A percentile compares a stretch with the other conserved stretches of the same genome.
These are phyloP conservation scores for Eptesicus fuscus DNA, from an alignment of 2,113 vertebrate genomes.

Conservation along the genomic window DNA sequence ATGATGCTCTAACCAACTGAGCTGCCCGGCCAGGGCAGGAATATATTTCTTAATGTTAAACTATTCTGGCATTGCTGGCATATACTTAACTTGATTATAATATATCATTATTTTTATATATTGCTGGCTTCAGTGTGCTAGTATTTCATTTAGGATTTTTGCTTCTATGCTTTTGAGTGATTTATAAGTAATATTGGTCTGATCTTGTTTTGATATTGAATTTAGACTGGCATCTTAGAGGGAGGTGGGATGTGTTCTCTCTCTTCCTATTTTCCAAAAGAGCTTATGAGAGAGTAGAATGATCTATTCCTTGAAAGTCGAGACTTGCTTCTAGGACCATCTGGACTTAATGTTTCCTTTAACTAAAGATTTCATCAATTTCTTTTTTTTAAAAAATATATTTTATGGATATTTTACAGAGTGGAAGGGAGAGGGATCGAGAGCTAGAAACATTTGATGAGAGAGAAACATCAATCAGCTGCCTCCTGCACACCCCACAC, in stretches of 20 bases:
- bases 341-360: background rate
- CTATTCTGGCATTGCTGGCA: background rate
- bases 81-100: background rate
- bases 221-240: background rate
- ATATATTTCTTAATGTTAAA: constrained; percentile 3
- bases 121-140: background rate
- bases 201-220: background rate
- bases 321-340: background rate
- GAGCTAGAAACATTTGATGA: too few species aligned
- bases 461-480: too few species aligned
- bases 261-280: background rate
- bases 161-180: background rate
- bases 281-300: background rate
- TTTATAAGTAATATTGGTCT: background rate
- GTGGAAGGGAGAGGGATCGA: too few species aligned
- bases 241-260: background rate
- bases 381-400: background rate
- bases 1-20: too few species aligned
- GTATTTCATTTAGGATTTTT: constrained; percentile 13
- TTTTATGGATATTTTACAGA: too few species aligned
- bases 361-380: background rate
- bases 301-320: background rate
- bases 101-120: background rate
- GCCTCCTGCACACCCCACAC: too few species aligned
- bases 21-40: background rate